phyloP scores from a whole-genome alignment of 2,113 vertebrate species.

The Gambusia holbrooki region DNA sequence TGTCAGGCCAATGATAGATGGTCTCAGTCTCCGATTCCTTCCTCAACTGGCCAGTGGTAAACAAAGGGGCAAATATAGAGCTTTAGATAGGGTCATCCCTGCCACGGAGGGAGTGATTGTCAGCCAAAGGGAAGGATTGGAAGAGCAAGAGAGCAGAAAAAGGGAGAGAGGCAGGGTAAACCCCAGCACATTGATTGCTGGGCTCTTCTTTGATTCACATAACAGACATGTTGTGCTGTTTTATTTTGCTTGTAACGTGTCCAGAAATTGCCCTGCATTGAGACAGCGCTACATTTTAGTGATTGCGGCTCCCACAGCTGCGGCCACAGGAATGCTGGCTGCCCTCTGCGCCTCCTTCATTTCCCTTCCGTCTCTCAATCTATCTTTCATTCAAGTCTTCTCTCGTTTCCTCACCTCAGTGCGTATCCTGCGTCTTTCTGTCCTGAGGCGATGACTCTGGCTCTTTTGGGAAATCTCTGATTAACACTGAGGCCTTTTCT shows the following conservation, averaged over 20 bases:
- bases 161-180: slow-evolving; percentile 62
- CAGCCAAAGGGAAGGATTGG: slow-evolving; percentile 47
- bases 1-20: slow-evolving; percentile 80
- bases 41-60: slow-evolving; percentile 71
- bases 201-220: slow-evolving; percentile 76
- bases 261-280: slow-evolving; percentile 71
- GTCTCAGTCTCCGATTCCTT: slow-evolving; percentile 65
- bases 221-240: slow-evolving; percentile 77
- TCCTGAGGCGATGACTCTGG: slow-evolving; percentile 60
- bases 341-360: slow-evolving; percentile 64
- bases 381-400: slow-evolving; percentile 69
- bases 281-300: slow-evolving; percentile 77
- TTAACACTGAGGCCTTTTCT: slow-evolving; percentile 66
- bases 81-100: slow-evolving; percentile 70
- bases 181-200: slow-evolving; percentile 70
- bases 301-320: slow-evolving; percentile 77
- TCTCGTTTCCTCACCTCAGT: slow-evolving; percentile 71
- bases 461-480: slow-evolving; percentile 72
- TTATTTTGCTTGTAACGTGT: slow-evolving; percentile 78
- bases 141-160: slow-evolving; percentile 32
- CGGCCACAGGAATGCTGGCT: slow-evolving; percentile 78
- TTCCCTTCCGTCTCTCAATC: slow-evolving; percentile 51
- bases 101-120: slow-evolving; percentile 59
- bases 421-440: slow-evolving; percentile 42
- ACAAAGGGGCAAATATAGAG: slow-evolving; percentile 79